Evolutionary conservation across 1,140 invertebrate genomes (phyloP).

Genomic region (Brachionus koreanus): DNA sequence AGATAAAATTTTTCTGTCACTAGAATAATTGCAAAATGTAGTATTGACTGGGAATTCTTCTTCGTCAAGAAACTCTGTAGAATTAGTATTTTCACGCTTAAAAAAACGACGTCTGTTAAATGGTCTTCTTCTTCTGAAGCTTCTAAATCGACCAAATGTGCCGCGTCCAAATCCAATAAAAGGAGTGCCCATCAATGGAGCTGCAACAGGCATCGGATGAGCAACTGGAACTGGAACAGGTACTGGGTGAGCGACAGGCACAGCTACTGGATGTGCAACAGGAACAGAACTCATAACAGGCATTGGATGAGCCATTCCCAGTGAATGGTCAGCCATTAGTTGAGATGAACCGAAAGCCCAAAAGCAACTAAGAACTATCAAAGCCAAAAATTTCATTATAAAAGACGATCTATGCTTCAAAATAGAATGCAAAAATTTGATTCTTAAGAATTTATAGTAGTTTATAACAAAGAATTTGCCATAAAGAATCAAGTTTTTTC

Average conservation of each 20-base stretch:
- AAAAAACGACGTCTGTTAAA: background rate
- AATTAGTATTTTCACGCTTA: background rate
- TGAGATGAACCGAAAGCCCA: background rate
- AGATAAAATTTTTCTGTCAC: slow-evolving; percentile 20
- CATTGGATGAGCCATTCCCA: background rate
- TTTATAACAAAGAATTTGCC: background rate
- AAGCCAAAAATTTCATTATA: background rate
- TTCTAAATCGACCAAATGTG: background rate
- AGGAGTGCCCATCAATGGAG: background rate
- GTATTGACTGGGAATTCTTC: background rate
- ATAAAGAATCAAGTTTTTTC: too few species aligned
- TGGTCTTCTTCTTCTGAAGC: background rate
- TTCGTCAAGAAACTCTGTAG: background rate
- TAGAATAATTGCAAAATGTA: slow-evolving; percentile 29
- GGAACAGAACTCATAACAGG: background rate
- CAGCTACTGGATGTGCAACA: background rate
- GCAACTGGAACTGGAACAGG: background rate
- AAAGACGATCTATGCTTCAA: background rate
- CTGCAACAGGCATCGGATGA: background rate
- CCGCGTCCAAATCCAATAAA: background rate
- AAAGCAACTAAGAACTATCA: background rate
- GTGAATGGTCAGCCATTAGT: background rate
- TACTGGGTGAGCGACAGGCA: background rate
- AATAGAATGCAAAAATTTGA: background rate
- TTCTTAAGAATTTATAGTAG: background rate